Conservation (phyloP, 37 sponge, comb jelly and placozoan species). For the Amphimedon queenslandica region DNA sequence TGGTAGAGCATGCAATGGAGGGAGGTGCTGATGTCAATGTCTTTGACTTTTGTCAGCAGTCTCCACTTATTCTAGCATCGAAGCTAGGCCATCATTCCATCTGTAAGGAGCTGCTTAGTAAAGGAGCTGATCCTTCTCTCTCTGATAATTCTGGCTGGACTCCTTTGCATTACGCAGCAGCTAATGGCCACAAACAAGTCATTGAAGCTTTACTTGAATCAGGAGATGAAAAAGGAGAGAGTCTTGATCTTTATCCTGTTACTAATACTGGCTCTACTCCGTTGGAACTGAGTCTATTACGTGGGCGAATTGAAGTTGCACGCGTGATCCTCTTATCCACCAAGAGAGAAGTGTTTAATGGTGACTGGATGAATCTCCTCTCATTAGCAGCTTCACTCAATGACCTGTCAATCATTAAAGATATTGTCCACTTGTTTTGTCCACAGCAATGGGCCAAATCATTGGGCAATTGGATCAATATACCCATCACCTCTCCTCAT, state of each 20-base stretch:
- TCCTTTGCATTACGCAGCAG: conserved; percentile 41
- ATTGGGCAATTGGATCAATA: no score
- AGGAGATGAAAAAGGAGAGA: neutral
- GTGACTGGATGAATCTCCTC: no score
- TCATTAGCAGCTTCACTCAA: no score
- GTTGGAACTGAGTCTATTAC: neutral
- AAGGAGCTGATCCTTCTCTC: conserved; percentile 31
- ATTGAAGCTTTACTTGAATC: neutral
- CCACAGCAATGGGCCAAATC: no score
- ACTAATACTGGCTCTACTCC: neutral
- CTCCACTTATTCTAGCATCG: no score
- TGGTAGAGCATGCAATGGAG: neutral
- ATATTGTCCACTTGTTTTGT: no score
- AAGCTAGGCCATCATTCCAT: conserved; percentile 21
- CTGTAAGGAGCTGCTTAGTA: conserved; percentile 14
- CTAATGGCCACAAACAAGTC: conserved; percentile 6
- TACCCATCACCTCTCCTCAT: no score
- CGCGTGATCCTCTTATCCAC: neutral
- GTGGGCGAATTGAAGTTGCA: neutral
- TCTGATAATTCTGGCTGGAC: conserved; percentile 20
- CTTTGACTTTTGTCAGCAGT: conserved; percentile 50
- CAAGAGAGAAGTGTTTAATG: no score
- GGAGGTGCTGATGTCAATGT: conserved; percentile 28
- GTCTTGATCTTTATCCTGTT: neutral
- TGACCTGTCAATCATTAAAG: no score